Evolutionary conservation across 92 coral and sea anemone species (phyloP), one percentile per base, ranked within the genome.

Genomic region (Actinernus sp.): DNA sequence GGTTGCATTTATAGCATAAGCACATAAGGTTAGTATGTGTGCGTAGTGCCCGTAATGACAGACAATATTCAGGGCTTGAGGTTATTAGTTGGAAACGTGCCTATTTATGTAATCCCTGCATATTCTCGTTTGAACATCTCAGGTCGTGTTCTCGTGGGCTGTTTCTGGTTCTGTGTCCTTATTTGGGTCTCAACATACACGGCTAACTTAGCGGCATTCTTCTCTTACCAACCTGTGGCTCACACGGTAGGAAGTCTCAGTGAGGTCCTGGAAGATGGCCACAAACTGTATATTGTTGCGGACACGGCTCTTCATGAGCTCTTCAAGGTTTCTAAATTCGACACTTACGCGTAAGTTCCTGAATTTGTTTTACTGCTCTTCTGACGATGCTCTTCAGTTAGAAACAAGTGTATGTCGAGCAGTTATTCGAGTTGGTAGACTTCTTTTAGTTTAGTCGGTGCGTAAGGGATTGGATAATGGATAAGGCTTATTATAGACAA

Each of bases 161-260:
- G 90, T 36, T 88, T 70, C 44, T 88, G 94, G 94, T 88, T 88
- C 61, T 88, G 94, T 68, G 69, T 88, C 33, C 82, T 88, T 0
- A 75, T 88, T 34, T 88, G 94, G 90, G 90, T 88, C 0, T 83
- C 94, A 1, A 88, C 94, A 0, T 88, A 88, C 76, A 88, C 94
- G 8, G 94, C 94, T 16, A 88, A 88, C 52, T 58, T 88, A 13
- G 94, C 94, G 1, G 94, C 94, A 2, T 88, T 88, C 26, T 88
- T 88, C 55, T 75, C 88, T 1, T 82, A 68, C 5, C 81, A 76
- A 31, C 57, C 61, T 17, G 70, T 71, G 0, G 62, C 55, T 2
- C 50, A 39, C 16, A 74, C 79, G 1, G 67, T 88, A 4, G 45
- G 40, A 4, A 88, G 41, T 44, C 77, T 88, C 2, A 72, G 83